Evolutionary conservation across 2,797 vertebrate species (phyloP), one percentile per base, ranked within the genome.

Genomic region (Denticeps clupeoides): DNA sequence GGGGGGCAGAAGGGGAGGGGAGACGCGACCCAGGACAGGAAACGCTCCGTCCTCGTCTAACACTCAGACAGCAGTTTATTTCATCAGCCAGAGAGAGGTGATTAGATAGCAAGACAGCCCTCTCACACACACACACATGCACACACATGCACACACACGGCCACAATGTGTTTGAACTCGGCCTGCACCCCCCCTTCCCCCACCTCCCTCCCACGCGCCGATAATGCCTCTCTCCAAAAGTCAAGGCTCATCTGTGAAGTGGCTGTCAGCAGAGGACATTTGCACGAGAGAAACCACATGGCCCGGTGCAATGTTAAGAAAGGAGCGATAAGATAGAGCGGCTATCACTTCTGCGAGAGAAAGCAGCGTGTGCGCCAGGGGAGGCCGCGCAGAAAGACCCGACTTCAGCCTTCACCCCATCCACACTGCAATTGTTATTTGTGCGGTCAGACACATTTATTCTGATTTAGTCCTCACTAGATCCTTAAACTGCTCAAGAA

Each of bases 41-140:
- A 88, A 82, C 84, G 83, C 84, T 88, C 74, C 70, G 82, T 75
- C 63, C 74, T 83, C 81, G 80, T 85, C 79, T 63, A 74, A 73
- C 72, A 78, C 72, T 78, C 58, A 73, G 73, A 82, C 78, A 70
- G 67, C 82, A 78, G 80, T 85, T 87, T 84, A 83, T 72, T 85
- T 87, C 82, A 84, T 82, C 84, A 75, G 78, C 64, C 64, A 60
- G 68, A 69, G 71, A 72, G 64, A 70, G 70, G 63, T 76, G 80
- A 86, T 85, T 82, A 82, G 81, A 85, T 84, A 59, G 55, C 28
- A 42, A 33, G 37, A 37, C 33, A 18, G 7, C 32, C 28, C 43
- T 47, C 55, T 33, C 35, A 11, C 25, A 18, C 28, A 18, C 51
- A 51, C 45, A 31, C 31, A 22, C 18, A 35, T 12, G 27, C 1